Conservation (phyloP, 2,797 vertebrate genomes). For the Dendrocincla tyrannina region DNA sequence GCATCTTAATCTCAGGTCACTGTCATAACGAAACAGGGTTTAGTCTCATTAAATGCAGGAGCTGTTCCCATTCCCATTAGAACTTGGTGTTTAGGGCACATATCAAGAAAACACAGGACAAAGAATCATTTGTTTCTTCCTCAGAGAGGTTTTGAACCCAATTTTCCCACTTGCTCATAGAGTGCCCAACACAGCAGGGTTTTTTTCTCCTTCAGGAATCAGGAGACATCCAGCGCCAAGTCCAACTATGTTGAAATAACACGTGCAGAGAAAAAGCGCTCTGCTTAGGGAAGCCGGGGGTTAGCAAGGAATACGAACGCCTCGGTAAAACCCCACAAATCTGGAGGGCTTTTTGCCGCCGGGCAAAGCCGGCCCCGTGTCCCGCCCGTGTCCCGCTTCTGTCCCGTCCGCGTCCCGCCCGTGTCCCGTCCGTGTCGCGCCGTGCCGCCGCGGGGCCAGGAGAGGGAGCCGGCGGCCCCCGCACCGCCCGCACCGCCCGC, state of each 20-base stretch:
- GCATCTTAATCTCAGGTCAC: not conserved
- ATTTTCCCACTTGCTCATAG: not conserved
- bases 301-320: fast-evolving
- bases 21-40: fast-evolving
- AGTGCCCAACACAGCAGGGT: not conserved
- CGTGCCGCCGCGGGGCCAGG: not conserved
- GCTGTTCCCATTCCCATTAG: not conserved
- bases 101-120: not conserved
- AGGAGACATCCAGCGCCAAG: not conserved
- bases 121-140: not conserved
- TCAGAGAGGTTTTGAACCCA: not conserved
- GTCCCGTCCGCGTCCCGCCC: too few species aligned
- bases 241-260: not conserved
- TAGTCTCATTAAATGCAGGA: not conserved
- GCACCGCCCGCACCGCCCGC: not conserved
- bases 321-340: fast-evolving
- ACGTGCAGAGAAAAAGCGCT: fast-evolving
- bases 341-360: not conserved
- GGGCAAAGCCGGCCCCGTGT: too few species aligned
- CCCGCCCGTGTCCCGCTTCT: too few species aligned
- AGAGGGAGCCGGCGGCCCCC: conserved; percentile 37
- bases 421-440: not conserved
- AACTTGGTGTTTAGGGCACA: not conserved
- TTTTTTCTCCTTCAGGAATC: not conserved
- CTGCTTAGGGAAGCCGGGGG: not conserved